Evolutionary conservation across 1,140 invertebrate species (phyloP), one percentile per base, ranked within the genome.

Genomic region (Papilio polytes): DNA sequence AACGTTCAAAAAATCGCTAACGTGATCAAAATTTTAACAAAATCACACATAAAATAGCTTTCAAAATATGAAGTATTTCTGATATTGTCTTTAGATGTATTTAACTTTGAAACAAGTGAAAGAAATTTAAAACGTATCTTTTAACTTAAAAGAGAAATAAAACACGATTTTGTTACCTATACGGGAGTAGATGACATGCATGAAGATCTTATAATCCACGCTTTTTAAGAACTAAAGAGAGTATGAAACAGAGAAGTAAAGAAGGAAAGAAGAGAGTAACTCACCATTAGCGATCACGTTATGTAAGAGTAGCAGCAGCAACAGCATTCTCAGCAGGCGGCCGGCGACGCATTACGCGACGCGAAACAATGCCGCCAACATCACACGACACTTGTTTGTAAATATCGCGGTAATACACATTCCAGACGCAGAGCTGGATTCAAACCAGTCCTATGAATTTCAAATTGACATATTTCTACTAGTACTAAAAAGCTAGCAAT

Each of bases 401-500:
- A 91, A 92, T 86, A 89, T 77, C 26, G 51, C 36, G 53, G 56
- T 85, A 86, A 84, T 78, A 87, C 80, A 84, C 85, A 83, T 85
- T 87, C 84, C 56, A 15, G 12, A 1, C n/a, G 48, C 84, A 87
- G 86, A 80, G 76, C 44, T 53, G 85, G 77, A 86, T 84, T 13
- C 1, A 48, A 3, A 12, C 18, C 46, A 74, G 3, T 20, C n/a
- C 31, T 46, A 13, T 8, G 8, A 48, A 41, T 74, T 18, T 41
- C 4, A 44, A 8, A 41, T 10, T 12, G 3, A 7, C 3, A 44
- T 41, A n/a, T 73, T 56, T n/a, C 15, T 26, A 26, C 2, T 59
- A 2, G 56, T 12, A 22, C 2, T 22, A 48, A 48, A 48, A 48
- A 13, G 1, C 0, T 3, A 48, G 10, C 46, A 48, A 48, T 8